Evolutionary conservation across 2,888 invertebrate species (phyloP), one percentile per base, ranked within the genome.

Genomic region (Diaperis boleti): DNA sequence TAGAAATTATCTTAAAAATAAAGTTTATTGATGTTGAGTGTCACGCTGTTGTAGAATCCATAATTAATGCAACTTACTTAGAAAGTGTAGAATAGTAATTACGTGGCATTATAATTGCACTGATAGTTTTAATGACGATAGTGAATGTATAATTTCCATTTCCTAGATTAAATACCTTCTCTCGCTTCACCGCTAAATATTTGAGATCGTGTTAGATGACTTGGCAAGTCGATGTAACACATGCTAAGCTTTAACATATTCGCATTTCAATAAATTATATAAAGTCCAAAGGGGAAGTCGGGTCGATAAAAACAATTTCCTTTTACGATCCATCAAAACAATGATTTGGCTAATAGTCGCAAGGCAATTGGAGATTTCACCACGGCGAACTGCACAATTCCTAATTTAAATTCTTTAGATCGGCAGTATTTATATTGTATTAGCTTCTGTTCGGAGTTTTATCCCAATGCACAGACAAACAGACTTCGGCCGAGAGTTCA

Each of bases 341-440:
- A 61, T 55, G 47, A 55, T 55, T 61, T 55, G 20, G 45, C 61
- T 47, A 55, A 54, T 61, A 55, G 44, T 50, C 44, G 18, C 18
- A 15, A 33, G 31, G 41, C 13, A 14, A 20, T 35, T 33, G 33
- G 15, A 39, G 50, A 59, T 59, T 49, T 49, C 31, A 50, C 33
- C 47, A 47, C 14, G 26, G 26, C 18, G 22, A 44, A 41, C 14
- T 45, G 42, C 35, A 47, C 20, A 45, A 15, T 41, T 22, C 55
- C 50, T 47, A 70, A 70, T 71, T 72, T 70, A 65, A 71, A 73
- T 71, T 72, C 70, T 71, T 71, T 68, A 65, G 67, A 72, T 73
- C 71, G 66, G 67, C 71, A 71, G 72, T 72, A 72, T 74, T 75
- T 74, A 72, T 74, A 72, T 69, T 70, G 70, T 69, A 72, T 74